A percentile compares a stretch with the other conserved stretches of the same genome.
These are phyloP conservation scores for Leucoptera coffeella DNA, from an alignment of 2,888 invertebrate species.

Conservation along the genomic window DNA sequence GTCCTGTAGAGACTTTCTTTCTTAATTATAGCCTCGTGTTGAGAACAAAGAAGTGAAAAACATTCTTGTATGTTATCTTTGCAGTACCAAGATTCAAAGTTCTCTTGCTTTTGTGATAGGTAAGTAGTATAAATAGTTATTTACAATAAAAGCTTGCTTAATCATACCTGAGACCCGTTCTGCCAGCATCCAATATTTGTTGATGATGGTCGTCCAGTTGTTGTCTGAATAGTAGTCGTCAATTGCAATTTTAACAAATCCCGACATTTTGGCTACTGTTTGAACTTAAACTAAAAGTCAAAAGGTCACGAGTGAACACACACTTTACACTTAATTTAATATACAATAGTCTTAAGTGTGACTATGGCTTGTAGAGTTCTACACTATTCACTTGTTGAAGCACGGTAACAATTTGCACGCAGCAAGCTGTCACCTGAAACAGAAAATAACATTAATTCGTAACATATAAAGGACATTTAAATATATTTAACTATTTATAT, in stretches of 20 bases:
- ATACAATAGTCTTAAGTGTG: conserved; percentile 11
- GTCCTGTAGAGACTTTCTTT: no score
- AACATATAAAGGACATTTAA: no score
- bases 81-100: no score
- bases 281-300: conserved; percentile 8
- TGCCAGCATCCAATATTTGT: conserved; percentile 65
- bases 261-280: conserved; percentile 40
- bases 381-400: conserved; percentile 7
- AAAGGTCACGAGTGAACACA: conserved; percentile 2
- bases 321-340: conserved; percentile 8
- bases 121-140: no score
- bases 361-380: background rate
- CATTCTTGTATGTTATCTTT: no score
- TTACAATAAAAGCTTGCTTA: background rate
- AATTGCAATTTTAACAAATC: conserved; percentile 60
- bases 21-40: no score
- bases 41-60: no score
- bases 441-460: no score
- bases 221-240: conserved; percentile 58
- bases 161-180: conserved; percentile 66
- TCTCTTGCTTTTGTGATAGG: no score
- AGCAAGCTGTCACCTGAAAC: conserved; percentile 41
- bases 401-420: conserved; percentile 27
- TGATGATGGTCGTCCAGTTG: conserved; percentile 59
- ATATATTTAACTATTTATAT: no score